phyloP scores from a whole-genome alignment of 92 coral and sea anemone genomes.

The Actinostola sp. region DNA sequence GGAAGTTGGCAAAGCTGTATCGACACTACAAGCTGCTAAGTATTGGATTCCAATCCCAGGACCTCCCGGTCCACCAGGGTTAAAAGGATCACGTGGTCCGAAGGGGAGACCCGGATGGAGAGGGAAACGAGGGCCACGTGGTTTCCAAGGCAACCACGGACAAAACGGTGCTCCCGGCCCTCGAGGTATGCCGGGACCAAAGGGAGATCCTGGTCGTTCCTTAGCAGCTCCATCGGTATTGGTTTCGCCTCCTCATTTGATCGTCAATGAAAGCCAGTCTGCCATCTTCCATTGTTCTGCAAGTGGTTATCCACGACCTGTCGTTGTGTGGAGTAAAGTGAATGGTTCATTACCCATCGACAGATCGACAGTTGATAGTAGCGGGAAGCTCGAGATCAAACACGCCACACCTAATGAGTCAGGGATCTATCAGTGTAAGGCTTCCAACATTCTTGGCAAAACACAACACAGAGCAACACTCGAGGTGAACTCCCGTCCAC shows the following conservation, averaged over 20 bases:
- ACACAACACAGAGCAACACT: not conserved
- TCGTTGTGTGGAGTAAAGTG: not conserved
- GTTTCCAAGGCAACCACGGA: not conserved
- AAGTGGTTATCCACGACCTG: slow-evolving; percentile 7
- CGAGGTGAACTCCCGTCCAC: not conserved
- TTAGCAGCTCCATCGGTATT: slow-evolving; percentile 22
- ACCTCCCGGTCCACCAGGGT: slow-evolving; percentile 28
- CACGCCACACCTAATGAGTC: not conserved
- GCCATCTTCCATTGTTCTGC: not conserved
- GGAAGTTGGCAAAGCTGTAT: too few species aligned
- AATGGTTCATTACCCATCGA: not conserved
- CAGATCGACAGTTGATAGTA: not conserved
- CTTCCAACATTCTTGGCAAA: not conserved
- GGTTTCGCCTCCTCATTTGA: slow-evolving; percentile 33
- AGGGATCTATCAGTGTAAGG: not conserved
- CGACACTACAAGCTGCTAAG: too few species aligned
- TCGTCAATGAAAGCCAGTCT: too few species aligned
- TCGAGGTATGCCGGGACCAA: not conserved
- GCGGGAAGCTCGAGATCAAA: not conserved
- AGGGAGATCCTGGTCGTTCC: slow-evolving; percentile 12
- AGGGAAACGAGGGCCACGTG: not conserved
- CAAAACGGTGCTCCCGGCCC: not conserved
- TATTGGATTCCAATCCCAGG: too few species aligned
- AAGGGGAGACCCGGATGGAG: not conserved
- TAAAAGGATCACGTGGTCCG: not conserved